Base-by-base conservation (phyloP, 2,113 vertebrate genomes). In the Ondatra zibethicus region DNA sequence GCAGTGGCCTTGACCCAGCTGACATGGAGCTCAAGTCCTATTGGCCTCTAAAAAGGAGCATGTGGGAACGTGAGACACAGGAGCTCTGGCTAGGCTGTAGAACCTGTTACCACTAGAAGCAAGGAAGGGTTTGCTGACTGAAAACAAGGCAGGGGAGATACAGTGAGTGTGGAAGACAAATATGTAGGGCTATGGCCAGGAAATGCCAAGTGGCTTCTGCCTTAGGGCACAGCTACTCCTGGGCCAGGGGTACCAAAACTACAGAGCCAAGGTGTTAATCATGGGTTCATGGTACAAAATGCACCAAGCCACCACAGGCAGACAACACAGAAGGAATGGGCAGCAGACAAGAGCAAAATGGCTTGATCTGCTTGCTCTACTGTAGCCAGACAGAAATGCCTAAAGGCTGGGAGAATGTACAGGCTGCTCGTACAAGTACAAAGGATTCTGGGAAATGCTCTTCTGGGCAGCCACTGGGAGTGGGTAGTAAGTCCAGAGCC, bases 281-380 rank as follows among this genome's bases (percentile, higher is more conserved):
- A 2, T 0, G 0, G 0, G 0, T 55, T 70, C 33, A 45, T 19
- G 52, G 68, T 33, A 39, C 31, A 33, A 50, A 50, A n/a, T 12
- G 52, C 65, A 88, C 21, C 33, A 42, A 75, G 52, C n/a, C 70
- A 55, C 45, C 4, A n/a, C 14, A 45, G n/a, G 29, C 17, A 50
- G 63, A 87, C 42, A 50, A 47, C 65, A 87, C 31, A 50, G 45
- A 47, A 36, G 10, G 42, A 36, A 87, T 68, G 42, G 16, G 42
- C 19, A 68, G 31, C 31, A 87, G 63, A 36, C 42, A 87, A 87
- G 31, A 86, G 29, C 1, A 12, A 45, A 87, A 68, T 33, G 61
- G 3, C 17, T 33, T 36, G 29, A 33, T 70, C n/a, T 39, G 23
- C 7, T 65, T 39, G 23, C 7, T 65, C 82, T 25, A 66, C 45